These are phyloP conservation scores for Baccha elongata DNA, from an alignment of 2,888 invertebrate genomes.

Conservation along the genomic window DNA sequence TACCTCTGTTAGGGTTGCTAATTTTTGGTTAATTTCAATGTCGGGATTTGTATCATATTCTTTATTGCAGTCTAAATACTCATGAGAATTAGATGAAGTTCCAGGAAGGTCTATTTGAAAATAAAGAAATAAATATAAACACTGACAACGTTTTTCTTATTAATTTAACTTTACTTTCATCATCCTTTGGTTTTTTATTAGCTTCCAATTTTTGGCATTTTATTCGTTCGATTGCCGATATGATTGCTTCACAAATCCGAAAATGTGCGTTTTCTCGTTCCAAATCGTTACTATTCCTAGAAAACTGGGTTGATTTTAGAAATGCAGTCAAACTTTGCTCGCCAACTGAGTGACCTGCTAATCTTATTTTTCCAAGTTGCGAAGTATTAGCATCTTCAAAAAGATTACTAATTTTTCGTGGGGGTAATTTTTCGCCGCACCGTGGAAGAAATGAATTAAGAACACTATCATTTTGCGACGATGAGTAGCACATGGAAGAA, in stretches of 20 bases:
- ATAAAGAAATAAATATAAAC: background rate
- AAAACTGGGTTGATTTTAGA: constrained; percentile 88
- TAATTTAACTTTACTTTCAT: background rate
- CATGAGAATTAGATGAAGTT: constrained; percentile 48
- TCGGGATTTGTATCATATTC: background rate
- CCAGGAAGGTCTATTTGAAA: constrained; percentile 25
- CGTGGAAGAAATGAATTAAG: constrained; percentile 79
- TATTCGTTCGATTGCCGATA: constrained; percentile 90
- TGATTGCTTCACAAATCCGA: constrained; percentile 91
- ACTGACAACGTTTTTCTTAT: background rate
- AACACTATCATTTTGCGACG: constrained; percentile 74
- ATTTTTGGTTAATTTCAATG: background rate
- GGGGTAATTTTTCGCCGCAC: constrained; percentile 80
- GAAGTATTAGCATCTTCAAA: constrained; percentile 79
- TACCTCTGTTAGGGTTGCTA: background rate
- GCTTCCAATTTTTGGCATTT: constrained; percentile 84
- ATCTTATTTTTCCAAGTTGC: constrained; percentile 67
- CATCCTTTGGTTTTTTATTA: constrained; percentile 10
- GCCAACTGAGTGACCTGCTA: constrained; percentile 76
- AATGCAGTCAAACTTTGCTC: constrained; percentile 90
- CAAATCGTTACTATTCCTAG: constrained; percentile 88
- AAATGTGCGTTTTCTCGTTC: constrained; percentile 95
- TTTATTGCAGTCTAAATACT: background rate
- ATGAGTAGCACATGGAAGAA: constrained; percentile 63
- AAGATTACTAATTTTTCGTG: constrained; percentile 77